Base-by-base conservation (phyloP, 2,888 invertebrate genomes). In the Venustoraphidia nigricollis region DNA sequence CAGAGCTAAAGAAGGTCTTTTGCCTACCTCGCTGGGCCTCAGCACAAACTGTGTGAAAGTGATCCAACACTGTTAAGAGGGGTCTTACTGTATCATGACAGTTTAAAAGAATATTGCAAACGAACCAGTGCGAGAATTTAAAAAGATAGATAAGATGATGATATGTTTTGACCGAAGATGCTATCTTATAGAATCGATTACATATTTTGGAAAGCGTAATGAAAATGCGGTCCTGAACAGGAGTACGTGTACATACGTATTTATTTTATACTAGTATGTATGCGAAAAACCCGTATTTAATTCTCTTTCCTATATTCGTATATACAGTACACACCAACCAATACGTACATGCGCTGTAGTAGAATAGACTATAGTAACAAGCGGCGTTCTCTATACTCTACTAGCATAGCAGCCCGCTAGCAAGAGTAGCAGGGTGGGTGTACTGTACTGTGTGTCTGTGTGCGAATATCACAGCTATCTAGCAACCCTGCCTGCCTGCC, bases 401-500 rank as follows among this genome's bases (percentile, higher is more conserved):
- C 17, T 17, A 17, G 17, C 17, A 17, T 17, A 49, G 48, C 41
- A 43, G 49, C 50, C 45, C 40, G 35, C 58, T 57, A 55, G 57
- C 56, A 54, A 53, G 51, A 52, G 55, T 62, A 40, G 45, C 34
- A 43, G 44, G 46, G 40, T 17, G 44, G 44, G 34, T 45, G 39
- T 39, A 43, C 41, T 17, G 27, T 47, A 46, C 47, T 27, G 51
- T 35, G 14, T 37, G 34, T 49, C 44, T 47, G 48, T 45, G 63
- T 61, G 60, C 62, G 42, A 38, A 44, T 44, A 34, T 37, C 48
- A 44, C 43, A 34, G 36, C 36, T 40, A 34, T 36, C 48, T 48
- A 44, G 48, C 48, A 48, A 27, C 27, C 11, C 17, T 37, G 14
- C 36, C 38, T 14, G 27, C 36, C 38, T 14, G 27, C 17, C 35